Evolutionary conservation across 2,888 invertebrate genomes (phyloP).

Genomic region (Tholera decimalis): DNA sequence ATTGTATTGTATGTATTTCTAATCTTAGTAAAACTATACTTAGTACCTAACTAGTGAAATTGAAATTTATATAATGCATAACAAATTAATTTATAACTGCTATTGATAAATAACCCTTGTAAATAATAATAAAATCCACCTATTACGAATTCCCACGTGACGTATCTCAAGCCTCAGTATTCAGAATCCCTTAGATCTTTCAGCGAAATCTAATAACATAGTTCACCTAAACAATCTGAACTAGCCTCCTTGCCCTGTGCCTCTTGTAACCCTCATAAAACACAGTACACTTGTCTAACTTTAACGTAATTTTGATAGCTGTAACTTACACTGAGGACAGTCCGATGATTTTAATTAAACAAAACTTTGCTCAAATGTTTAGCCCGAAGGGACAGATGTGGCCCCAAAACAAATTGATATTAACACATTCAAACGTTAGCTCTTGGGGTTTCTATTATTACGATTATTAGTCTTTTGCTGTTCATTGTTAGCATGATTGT

Average conservation of each 20-base stretch:
- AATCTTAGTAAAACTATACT: no score
- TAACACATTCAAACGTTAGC: conserved; percentile 63
- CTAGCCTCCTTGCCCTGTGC: conserved; percentile 13
- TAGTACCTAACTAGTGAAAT: no score
- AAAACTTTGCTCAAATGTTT: conserved; percentile 62
- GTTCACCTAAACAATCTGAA: conserved; percentile 53
- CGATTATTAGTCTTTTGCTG: conserved; percentile 43
- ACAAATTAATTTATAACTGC: no score
- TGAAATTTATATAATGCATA: no score
- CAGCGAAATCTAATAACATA: conserved; percentile 51
- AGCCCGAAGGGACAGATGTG: conserved; percentile 53
- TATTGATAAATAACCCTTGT: background rate
- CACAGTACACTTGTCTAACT: conserved; percentile 51
- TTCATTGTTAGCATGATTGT: conserved; percentile 13
- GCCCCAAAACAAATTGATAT: conserved; percentile 61
- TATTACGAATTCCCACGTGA: conserved; percentile 24
- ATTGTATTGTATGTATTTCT: no score
- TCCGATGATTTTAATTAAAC: conserved; percentile 70
- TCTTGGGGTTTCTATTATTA: conserved; percentile 48
- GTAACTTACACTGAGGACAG: conserved; percentile 53
- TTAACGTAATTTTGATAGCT: conserved; percentile 60
- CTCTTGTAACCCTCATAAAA: conserved; percentile 56
- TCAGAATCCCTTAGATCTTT: conserved; percentile 24
- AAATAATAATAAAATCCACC: no score
- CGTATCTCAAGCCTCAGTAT: conserved; percentile 5